Evolutionary conservation across 1,140 invertebrate species (phyloP).

Genomic region (Atta texana): DNA sequence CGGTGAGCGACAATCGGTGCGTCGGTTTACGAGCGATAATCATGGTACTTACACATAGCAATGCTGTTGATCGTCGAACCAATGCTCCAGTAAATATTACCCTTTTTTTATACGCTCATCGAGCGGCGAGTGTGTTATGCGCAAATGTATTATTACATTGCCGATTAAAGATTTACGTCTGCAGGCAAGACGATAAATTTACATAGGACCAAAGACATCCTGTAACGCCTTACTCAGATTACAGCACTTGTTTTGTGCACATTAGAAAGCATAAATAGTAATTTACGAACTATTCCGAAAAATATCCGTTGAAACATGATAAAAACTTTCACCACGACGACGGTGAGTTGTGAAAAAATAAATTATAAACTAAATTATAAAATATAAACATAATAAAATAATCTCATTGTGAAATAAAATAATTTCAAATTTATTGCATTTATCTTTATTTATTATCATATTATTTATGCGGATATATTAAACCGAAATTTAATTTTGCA

Average conservation of each 20-base stretch:
- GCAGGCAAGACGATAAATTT: slow-evolving; percentile 60
- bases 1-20: slow-evolving; percentile 41
- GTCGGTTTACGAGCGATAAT: slow-evolving; percentile 35
- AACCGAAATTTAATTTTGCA: neutral
- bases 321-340: neutral
- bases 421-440: neutral
- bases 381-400: slow-evolving; percentile 22
- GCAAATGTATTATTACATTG: slow-evolving; percentile 52
- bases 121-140: slow-evolving; percentile 37
- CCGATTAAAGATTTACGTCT: slow-evolving; percentile 60
- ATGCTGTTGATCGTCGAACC: slow-evolving; percentile 9
- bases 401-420: neutral
- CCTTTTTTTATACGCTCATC: slow-evolving; percentile 37
- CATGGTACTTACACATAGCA: slow-evolving; percentile 7
- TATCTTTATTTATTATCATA: neutral
- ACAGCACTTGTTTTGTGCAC: slow-evolving; percentile 41
- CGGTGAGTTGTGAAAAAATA: slow-evolving; percentile 1
- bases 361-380: neutral
- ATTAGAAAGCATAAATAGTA: slow-evolving; percentile 23
- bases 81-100: slow-evolving; percentile 28
- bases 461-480: slow-evolving; percentile 8
- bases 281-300: slow-evolving; percentile 45
- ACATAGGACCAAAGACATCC: slow-evolving; percentile 60
- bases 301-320: neutral
- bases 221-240: slow-evolving; percentile 31